Percentiles rank a stretch among this genome's conserved stretches.
Conservation (phyloP, 2,888 invertebrate genomes). For the Tromatobia lineatoria region DNA sequence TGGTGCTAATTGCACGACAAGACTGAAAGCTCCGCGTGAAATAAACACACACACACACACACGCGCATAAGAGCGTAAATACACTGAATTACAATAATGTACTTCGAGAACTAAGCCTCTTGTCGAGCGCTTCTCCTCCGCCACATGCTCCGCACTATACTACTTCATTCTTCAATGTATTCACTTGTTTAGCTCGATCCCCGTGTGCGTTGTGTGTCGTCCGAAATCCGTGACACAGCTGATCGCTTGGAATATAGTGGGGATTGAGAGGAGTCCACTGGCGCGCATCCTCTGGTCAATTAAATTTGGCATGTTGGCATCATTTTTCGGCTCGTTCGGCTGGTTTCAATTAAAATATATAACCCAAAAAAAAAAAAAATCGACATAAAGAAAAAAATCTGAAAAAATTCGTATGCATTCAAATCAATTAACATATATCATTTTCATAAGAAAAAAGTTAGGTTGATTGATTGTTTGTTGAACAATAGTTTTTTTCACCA, state of each 20-base stretch:
- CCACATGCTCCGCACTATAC: not conserved
- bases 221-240: not conserved
- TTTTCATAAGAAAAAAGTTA: too few relatives aligned
- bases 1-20: not conserved
- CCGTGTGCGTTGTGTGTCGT: not conserved
- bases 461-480: too few relatives aligned
- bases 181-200: not conserved
- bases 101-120: not conserved
- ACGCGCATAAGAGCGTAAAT: not conserved
- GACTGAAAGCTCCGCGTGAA: not conserved
- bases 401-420: too few relatives aligned
- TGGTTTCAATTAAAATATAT: not conserved
- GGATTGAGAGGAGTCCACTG: not conserved
- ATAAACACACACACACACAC: not conserved
- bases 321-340: not conserved
- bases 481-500: too few relatives aligned
- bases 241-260: not conserved
- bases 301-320: not conserved
- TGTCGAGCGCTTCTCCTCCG: not conserved
- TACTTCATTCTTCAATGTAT: not conserved
- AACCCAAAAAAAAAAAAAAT: too few relatives aligned
- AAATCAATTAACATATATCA: too few relatives aligned
- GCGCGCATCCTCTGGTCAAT: not conserved
- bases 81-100: not conserved
- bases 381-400: too few relatives aligned